phyloP scores from a whole-genome alignment of 2,888 invertebrate species.

The Barypeithes pellucidus region DNA sequence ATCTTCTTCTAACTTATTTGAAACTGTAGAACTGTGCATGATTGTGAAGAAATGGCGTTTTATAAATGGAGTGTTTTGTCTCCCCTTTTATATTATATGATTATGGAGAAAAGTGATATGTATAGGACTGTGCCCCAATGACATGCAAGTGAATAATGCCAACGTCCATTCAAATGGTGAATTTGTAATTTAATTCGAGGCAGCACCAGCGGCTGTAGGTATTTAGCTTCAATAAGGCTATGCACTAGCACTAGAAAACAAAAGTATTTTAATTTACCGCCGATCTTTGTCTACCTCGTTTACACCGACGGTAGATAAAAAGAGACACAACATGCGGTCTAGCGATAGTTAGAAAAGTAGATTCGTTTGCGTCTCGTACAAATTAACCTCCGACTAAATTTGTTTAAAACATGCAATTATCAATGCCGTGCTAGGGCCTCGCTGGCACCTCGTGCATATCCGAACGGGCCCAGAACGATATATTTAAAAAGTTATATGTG shows the following conservation, averaged over 20 bases:
- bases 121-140: background rate
- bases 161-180: background rate
- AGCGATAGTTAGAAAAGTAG: constrained; percentile 63
- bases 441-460: constrained; percentile 66
- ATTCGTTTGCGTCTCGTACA: constrained; percentile 68
- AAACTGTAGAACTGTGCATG: too few relatives aligned
- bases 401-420: constrained; percentile 71
- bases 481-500: constrained; percentile 62
- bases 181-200: background rate
- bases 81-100: too few relatives aligned
- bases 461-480: constrained; percentile 40
- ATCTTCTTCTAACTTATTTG: too few relatives aligned
- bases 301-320: background rate
- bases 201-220: background rate
- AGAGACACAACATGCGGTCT: constrained; percentile 58
- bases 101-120: too few relatives aligned
- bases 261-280: constrained; percentile 5
- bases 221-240: constrained; percentile 1
- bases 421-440: constrained; percentile 67
- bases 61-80: too few relatives aligned
- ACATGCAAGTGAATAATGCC: background rate
- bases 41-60: too few relatives aligned
- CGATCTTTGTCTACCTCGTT: background rate
- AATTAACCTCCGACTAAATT: constrained; percentile 70
- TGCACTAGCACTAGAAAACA: constrained; percentile 14